Percentiles rank a stretch among this genome's conserved stretches.
Evolutionary conservation across 2,888 invertebrate species (phyloP).

Genomic region (Lithosia quadra): DNA sequence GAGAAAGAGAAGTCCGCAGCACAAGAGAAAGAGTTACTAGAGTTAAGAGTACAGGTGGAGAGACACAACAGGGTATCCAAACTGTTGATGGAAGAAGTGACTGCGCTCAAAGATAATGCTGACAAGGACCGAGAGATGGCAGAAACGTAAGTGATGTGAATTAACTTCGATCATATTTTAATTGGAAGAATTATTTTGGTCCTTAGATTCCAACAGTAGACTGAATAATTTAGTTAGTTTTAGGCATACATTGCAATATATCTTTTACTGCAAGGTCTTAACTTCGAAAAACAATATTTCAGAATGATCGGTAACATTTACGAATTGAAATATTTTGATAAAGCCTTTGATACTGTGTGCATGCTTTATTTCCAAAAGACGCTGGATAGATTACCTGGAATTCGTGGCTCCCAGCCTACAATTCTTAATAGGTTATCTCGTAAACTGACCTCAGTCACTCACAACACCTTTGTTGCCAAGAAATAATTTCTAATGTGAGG

Average conservation of each 20-base stretch:
- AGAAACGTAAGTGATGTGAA: conserved; percentile 76
- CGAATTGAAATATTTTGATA: not conserved
- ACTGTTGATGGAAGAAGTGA: conserved; percentile 89
- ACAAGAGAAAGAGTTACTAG: conserved; percentile 86
- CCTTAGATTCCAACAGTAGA: not conserved
- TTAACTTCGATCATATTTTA: no score
- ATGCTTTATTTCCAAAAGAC: no score
- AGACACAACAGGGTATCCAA: conserved; percentile 89
- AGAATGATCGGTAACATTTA: not conserved
- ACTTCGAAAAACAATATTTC: not conserved
- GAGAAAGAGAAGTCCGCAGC: conserved; percentile 77
- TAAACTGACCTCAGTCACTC: not conserved
- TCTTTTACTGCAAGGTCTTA: not conserved
- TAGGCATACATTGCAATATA: not conserved
- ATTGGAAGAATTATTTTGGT: not conserved
- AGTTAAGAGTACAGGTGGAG: conserved; percentile 84
- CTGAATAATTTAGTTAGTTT: not conserved
- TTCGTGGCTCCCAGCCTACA: no score
- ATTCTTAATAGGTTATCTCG: not conserved
- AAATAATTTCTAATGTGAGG: not conserved
- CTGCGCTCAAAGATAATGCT: conserved; percentile 87
- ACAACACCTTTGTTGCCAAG: not conserved
- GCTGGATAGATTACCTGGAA: not conserved
- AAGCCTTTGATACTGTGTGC: not conserved
- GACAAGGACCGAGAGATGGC: conserved; percentile 88